Conservation (phyloP, 2,888 invertebrate genomes). For the Ormia ochracea region DNA sequence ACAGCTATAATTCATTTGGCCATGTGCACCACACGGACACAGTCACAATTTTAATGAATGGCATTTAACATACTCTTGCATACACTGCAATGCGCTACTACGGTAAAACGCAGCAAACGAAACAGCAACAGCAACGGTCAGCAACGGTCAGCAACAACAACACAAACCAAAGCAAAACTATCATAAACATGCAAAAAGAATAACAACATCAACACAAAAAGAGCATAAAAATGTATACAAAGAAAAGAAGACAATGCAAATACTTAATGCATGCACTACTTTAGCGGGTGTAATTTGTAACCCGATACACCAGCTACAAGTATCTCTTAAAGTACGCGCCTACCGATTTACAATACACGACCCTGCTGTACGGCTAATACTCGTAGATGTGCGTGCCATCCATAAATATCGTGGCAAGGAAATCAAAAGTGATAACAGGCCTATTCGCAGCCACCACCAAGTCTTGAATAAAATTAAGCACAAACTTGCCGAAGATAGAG, state of each 20-base stretch:
- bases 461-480: too few relatives aligned
- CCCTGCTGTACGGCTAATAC: background rate
- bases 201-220: slow-evolving; percentile 6
- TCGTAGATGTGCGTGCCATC: too few relatives aligned
- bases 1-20: slow-evolving; percentile 75
- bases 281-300: slow-evolving; percentile 64
- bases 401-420: background rate
- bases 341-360: slow-evolving; percentile 19
- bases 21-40: slow-evolving; percentile 61
- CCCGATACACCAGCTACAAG: slow-evolving; percentile 58
- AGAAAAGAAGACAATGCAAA: slow-evolving; percentile 10
- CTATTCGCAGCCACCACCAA: background rate
- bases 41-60: slow-evolving; percentile 73
- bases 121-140: slow-evolving; percentile 32
- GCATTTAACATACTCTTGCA: slow-evolving; percentile 36
- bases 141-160: too few relatives aligned
- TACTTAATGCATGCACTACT: slow-evolving; percentile 49
- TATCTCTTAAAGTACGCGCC: slow-evolving; percentile 33
- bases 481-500: too few relatives aligned
- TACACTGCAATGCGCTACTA: slow-evolving; percentile 54
- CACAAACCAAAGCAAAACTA: slow-evolving; percentile 43
- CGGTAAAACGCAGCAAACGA: slow-evolving; percentile 55
- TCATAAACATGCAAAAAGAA: slow-evolving; percentile 43
- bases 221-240: slow-evolving; percentile 20
- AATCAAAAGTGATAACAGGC: background rate